A percentile compares a stretch with the other conserved stretches of the same genome.
Evolutionary conservation across 2,888 invertebrate genomes (phyloP).

Genomic region (Merodon equestris): DNA sequence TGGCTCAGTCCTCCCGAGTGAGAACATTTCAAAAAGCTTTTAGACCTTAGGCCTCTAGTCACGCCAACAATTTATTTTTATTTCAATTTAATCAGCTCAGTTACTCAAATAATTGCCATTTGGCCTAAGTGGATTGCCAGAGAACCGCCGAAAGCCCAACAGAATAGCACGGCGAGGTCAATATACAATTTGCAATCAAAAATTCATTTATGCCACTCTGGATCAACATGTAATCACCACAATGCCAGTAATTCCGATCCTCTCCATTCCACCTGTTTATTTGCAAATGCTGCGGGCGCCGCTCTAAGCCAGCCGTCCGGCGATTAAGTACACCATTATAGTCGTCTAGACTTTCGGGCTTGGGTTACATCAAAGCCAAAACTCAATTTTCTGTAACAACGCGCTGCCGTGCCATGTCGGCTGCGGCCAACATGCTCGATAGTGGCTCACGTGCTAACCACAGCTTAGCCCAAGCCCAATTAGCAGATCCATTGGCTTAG

Average conservation of each 20-base stretch:
- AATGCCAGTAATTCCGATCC: constrained; percentile 9
- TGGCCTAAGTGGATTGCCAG: too few relatives aligned
- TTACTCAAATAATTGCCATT: too few relatives aligned
- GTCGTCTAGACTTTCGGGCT: constrained; percentile 1
- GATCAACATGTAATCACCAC: background rate
- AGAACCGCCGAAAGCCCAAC: too few relatives aligned
- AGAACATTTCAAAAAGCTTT: too few relatives aligned
- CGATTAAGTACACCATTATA: background rate
- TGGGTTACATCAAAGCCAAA: background rate
- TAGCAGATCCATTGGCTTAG: constrained; percentile 39
- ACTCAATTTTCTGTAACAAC: background rate
- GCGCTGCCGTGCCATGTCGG: background rate
- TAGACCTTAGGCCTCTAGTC: too few relatives aligned
- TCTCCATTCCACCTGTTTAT: background rate
- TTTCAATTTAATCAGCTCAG: too few relatives aligned
- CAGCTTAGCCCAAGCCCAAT: constrained; percentile 18
- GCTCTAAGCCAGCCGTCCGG: too few relatives aligned
- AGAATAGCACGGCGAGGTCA: too few relatives aligned
- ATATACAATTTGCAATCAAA: background rate
- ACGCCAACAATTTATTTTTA: too few relatives aligned
- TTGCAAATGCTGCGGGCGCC: background rate
- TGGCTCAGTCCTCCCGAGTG: too few relatives aligned
- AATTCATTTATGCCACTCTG: background rate
- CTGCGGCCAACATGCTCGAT: too few relatives aligned
- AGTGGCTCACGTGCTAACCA: background rate